These are phyloP conservation scores for Lapara coniferarum DNA, from an alignment of 2,888 invertebrate species.

Conservation along the genomic window DNA sequence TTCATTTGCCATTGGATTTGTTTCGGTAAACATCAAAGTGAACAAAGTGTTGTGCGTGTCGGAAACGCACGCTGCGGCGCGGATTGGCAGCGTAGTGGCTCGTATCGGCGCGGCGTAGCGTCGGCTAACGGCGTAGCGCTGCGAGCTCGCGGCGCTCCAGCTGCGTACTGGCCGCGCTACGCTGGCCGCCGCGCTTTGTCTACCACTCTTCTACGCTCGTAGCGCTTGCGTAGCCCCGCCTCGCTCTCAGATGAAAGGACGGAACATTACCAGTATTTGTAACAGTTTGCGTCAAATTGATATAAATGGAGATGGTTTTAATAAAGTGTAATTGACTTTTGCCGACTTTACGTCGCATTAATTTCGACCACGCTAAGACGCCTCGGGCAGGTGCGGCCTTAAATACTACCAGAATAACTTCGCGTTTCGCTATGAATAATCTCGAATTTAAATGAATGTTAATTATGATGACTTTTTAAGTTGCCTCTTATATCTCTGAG, in stretches of 20 bases:
- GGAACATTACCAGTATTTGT: conserved; percentile 83
- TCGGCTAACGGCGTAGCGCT: conserved; percentile 44
- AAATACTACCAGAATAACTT: conserved; percentile 75
- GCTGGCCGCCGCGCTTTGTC: conserved; percentile 57
- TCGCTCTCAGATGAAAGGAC: conserved; percentile 78
- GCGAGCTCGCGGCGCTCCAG: conserved; percentile 59
- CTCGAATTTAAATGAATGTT: conserved; percentile 79
- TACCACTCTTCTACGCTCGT: conserved; percentile 55
- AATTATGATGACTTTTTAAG: conserved; percentile 77
- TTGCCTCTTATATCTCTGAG: conserved; percentile 57
- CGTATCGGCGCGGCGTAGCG: conserved; percentile 7
- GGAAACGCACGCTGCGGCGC: conserved; percentile 45
- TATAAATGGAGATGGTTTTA: conserved; percentile 84
- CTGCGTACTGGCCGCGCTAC: conserved; percentile 59
- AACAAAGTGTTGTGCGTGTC: conserved; percentile 59
- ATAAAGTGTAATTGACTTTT: conserved; percentile 84
- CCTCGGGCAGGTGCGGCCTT: conserved; percentile 80
- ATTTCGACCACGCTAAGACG: conserved; percentile 81
- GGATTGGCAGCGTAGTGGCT: conserved; percentile 42
- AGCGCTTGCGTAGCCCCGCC: conserved; percentile 82
- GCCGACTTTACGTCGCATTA: conserved; percentile 82
- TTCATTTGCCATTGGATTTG: conserved; percentile 70
- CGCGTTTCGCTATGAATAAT: conserved; percentile 76
- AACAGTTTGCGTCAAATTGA: conserved; percentile 84
- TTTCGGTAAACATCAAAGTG: conserved; percentile 69